Evolutionary conservation across 2,888 invertebrate species (phyloP).

Genomic region (Machimus rusticus): DNA sequence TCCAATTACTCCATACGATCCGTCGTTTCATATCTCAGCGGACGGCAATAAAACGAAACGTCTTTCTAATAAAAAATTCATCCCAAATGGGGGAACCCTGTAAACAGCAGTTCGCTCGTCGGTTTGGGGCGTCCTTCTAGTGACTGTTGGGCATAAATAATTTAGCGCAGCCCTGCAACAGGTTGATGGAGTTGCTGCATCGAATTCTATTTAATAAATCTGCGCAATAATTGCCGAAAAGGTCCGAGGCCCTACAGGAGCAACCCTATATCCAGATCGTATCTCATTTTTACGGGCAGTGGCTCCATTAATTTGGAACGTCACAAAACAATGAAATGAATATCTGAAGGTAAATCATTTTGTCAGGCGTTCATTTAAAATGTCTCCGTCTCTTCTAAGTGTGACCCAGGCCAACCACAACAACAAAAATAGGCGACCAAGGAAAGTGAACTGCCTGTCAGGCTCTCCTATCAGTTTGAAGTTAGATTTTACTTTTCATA

Average conservation of each 20-base stretch:
- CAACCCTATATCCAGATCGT: background rate
- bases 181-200: background rate
- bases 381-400: background rate
- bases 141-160: background rate
- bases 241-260: background rate
- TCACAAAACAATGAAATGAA: slow-evolving; percentile 7
- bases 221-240: background rate
- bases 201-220: background rate
- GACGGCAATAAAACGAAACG: background rate
- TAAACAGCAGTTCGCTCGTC: background rate
- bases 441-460: background rate
- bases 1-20: background rate
- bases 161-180: background rate
- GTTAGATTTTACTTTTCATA: slow-evolving; percentile 42
- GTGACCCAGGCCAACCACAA: background rate
- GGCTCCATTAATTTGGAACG: background rate
- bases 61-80: slow-evolving; percentile 14
- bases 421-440: background rate
- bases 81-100: background rate
- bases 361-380: slow-evolving; percentile 33
- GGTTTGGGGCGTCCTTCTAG: background rate
- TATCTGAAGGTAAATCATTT: slow-evolving; percentile 8
- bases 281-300: background rate
- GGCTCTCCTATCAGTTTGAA: slow-evolving; percentile 40
- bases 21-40: background rate